Percentiles rank a stretch among this genome's conserved stretches.
Evolutionary conservation across 2,113 vertebrate species (phyloP).

Genomic region (Chionis minor): DNA sequence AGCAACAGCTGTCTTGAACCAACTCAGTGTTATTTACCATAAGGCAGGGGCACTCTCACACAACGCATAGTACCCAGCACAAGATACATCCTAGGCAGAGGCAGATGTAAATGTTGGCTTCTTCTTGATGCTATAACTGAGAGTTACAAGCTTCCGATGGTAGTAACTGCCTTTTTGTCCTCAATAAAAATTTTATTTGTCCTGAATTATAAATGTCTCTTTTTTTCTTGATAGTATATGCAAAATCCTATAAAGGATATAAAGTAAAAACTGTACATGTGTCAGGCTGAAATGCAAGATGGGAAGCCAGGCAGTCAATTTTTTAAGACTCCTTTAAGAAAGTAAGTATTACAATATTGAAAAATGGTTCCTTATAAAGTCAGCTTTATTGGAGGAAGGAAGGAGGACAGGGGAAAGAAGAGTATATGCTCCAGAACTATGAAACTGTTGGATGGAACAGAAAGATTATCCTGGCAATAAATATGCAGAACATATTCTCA

Average conservation of each 20-base stretch:
- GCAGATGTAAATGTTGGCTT: background rate
- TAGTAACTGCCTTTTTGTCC: background rate
- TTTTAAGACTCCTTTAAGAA: background rate
- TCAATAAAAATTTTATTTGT: background rate
- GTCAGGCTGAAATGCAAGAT: background rate
- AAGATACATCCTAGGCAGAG: background rate
- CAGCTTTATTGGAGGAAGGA: background rate
- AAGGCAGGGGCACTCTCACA: background rate
- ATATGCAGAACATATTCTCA: background rate
- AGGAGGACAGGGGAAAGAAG: background rate
- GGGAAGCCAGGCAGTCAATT: background rate
- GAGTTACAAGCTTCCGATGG: background rate
- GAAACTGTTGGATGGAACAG: background rate
- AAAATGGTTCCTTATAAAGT: background rate
- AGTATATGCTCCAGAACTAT: background rate
- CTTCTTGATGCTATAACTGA: background rate
- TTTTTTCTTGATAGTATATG: background rate
- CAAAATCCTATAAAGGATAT: background rate
- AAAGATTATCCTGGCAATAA: background rate
- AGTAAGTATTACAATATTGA: background rate
- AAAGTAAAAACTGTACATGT: background rate
- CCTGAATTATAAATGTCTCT: background rate
- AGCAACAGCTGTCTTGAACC: background rate
- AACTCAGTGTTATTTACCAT: background rate
- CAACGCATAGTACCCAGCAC: background rate